Percentiles rank a stretch among this genome's conserved stretches.
These are phyloP conservation scores for Bos javanicus DNA, from an alignment of 2,113 vertebrate genomes.

Conservation along the genomic window DNA sequence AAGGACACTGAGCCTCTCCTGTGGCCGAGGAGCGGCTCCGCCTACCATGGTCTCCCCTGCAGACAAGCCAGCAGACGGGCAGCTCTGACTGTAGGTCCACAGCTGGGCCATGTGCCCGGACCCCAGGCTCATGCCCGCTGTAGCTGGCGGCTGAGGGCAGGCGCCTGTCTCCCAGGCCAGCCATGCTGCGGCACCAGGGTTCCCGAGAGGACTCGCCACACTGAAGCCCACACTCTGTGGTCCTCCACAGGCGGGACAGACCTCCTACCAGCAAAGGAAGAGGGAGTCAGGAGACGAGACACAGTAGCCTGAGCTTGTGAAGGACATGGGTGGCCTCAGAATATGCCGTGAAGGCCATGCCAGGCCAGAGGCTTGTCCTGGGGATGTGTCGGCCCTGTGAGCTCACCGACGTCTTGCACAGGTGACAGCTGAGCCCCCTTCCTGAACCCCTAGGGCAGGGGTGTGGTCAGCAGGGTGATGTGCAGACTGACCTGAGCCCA, in stretches of 20 bases:
- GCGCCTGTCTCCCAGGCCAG: background rate
- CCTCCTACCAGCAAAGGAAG: background rate
- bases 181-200: background rate
- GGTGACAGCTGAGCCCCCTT: conserved; percentile 21
- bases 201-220: background rate
- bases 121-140: background rate
- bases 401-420: background rate
- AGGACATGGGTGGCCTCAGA: background rate
- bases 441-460: background rate
- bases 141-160: background rate
- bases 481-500: background rate
- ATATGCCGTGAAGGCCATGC: background rate
- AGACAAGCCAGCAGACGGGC: background rate
- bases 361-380: background rate
- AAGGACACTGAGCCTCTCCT: background rate
- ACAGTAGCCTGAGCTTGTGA: background rate
- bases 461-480: background rate
- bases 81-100: background rate
- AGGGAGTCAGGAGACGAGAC: background rate
- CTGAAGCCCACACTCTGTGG: background rate
- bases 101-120: background rate
- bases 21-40: background rate
- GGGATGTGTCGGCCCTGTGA: rapidly evolving
- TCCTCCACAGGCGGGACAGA: background rate
- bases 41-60: background rate